A percentile compares a stretch with the other conserved stretches of the same genome.
Evolutionary conservation across 1,140 invertebrate genomes (phyloP).

Genomic region (Steinernema feltiae): DNA sequence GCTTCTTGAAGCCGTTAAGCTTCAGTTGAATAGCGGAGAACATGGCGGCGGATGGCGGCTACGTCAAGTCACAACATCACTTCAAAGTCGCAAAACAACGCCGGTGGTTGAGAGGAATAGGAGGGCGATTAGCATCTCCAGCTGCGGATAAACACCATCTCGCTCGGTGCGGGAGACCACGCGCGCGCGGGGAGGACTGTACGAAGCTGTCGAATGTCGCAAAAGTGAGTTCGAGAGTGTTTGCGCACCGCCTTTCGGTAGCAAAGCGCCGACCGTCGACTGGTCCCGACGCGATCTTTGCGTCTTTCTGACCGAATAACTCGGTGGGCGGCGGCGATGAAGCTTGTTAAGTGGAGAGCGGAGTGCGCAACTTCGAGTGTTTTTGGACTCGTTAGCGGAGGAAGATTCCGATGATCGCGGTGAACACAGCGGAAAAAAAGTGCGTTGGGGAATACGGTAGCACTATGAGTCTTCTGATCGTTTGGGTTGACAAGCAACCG

Average conservation of each 20-base stretch:
- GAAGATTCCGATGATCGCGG: neutral
- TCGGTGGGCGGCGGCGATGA: neutral
- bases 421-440: neutral
- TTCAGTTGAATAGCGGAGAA: neutral
- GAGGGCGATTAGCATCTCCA: neutral
- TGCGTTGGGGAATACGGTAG: too few species aligned
- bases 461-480: too few species aligned
- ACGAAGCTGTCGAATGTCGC: constrained; percentile 5
- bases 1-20: constrained; percentile 5
- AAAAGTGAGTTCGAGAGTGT: neutral
- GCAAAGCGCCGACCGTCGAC: neutral
- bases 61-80: neutral
- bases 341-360: neutral
- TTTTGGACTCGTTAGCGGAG: neutral
- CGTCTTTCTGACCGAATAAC: neutral
- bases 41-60: neutral
- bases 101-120: too few species aligned
- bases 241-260: neutral
- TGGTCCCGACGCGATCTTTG: neutral
- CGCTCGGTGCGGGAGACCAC: neutral
- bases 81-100: too few species aligned
- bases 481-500: too few species aligned
- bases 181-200: neutral
- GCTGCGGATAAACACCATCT: neutral
- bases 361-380: too few species aligned